Evolutionary conservation across 2,888 invertebrate species (phyloP), one percentile per base, ranked within the genome.

Genomic region (Spisula subtruncata): DNA sequence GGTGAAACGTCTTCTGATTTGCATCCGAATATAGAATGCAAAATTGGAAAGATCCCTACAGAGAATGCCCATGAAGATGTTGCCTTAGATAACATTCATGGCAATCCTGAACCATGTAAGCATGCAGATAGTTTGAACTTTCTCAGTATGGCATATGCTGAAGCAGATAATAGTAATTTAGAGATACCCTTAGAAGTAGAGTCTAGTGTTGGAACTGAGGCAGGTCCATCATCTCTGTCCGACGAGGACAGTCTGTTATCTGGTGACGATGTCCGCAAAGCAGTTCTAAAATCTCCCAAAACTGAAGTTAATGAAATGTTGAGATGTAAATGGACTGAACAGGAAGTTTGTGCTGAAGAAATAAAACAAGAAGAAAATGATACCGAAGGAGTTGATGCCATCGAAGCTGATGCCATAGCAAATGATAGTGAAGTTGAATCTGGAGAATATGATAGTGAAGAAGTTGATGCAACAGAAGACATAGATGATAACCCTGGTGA

Each of bases 301-400:
- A 14, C 41, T 81, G 25, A 29, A 25, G 20, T 81, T 20, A 48
- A 46, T 46, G 81, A 46, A 2, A 0, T 81, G 20, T 20, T 81
- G 81, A 81, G n/a, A 81, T 81, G 81, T 81, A 81, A 81, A 81
- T 81, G 81, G 81, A 48, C 81, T n/a, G 81, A 51, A 46, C 46
- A 35, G 8, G 75, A 75, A 66, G 60, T 66, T 66, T 25, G 60
- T 25, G 5, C 25, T 75, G 35, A 75, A 35, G 75, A 75, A 16
- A 32, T 8, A 46, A 80, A n/a, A 25, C 60, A 60, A 66, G 60
- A 81, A 29, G 20, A 48, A 35, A 6, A 35, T 51, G 46, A n/a
- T 25, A 25, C 10, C 8, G 25, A 25, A n/a, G 25, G 5, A 25
- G 35, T 81, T 20, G 81, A 46, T 46, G 81, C n/a, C 12, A 0